Conservation (phyloP, 2,888 invertebrate species). For the Melanotus villosus region DNA sequence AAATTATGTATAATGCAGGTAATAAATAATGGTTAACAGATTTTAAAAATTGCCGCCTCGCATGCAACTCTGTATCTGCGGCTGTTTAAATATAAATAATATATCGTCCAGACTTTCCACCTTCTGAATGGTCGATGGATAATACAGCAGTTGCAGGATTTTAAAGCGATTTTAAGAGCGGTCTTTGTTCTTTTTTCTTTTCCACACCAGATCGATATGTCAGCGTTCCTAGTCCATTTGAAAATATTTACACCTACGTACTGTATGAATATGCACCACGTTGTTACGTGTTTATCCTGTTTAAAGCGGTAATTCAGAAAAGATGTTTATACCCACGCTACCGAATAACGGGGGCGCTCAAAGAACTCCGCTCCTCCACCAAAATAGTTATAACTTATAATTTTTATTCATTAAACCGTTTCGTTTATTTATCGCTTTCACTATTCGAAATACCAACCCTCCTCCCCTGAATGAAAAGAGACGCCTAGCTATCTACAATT, state of each 20-base stretch:
- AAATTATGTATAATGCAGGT: slow-evolving; percentile 40
- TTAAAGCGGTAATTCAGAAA: too few species aligned
- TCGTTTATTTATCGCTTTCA: too few species aligned
- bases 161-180: slow-evolving; percentile 34
- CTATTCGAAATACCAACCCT: too few species aligned
- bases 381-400: too few species aligned
- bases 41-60: slow-evolving; percentile 41
- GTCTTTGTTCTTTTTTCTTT: slow-evolving; percentile 20
- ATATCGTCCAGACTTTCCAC: slow-evolving; percentile 15
- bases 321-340: too few species aligned
- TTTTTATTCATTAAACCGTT: too few species aligned
- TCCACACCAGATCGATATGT: slow-evolving; percentile 29
- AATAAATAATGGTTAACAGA: slow-evolving; percentile 47
- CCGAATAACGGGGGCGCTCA: too few species aligned
- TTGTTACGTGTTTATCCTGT: slow-evolving; percentile 18
- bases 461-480: too few species aligned
- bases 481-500: too few species aligned
- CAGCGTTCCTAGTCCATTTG: slow-evolving; percentile 28
- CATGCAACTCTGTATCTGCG: slow-evolving; percentile 39
- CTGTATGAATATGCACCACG: slow-evolving; percentile 21
- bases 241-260: slow-evolving; percentile 32
- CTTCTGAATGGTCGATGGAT: slow-evolving; percentile 20
- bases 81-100: slow-evolving; percentile 26
- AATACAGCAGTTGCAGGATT: slow-evolving; percentile 25
- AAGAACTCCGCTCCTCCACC: too few species aligned